These are phyloP conservation scores for Alaudala cheleensis DNA, from an alignment of 2,113 vertebrate genomes.

Conservation along the genomic window DNA sequence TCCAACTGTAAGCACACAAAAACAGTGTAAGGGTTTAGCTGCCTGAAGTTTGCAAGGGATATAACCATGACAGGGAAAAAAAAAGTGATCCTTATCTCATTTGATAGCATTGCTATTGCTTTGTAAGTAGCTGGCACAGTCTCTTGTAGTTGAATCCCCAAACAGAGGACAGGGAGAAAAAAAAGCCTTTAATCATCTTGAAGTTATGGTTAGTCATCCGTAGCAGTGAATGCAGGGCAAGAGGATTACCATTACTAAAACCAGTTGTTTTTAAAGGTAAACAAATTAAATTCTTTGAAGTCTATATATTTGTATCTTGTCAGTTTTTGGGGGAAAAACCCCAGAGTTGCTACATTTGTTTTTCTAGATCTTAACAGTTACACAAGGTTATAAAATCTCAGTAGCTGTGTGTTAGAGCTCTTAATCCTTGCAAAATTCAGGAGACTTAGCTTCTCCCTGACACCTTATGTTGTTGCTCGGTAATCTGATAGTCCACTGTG, in stretches of 20 bases:
- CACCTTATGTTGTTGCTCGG: neutral
- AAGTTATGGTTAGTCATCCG: neutral
- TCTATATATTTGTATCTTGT: neutral
- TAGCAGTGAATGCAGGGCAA: neutral
- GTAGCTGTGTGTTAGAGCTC: neutral
- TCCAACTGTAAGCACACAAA: neutral
- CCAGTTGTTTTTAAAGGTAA: neutral
- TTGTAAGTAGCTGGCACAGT: neutral
- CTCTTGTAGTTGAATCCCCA: neutral
- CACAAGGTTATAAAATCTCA: neutral
- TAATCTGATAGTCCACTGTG: neutral
- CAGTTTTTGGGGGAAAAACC: fast-evolving
- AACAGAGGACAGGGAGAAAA: neutral
- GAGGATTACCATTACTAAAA: neutral
- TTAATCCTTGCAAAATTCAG: neutral
- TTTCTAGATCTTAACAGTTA: neutral
- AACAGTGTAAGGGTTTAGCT: neutral
- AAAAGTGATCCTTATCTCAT: neutral
- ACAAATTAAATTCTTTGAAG: neutral
- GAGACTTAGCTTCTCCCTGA: neutral
- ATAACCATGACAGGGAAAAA: neutral
- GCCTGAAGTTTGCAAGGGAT: neutral
- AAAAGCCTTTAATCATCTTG: neutral
- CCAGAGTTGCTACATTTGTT: neutral
- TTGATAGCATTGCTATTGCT: neutral